Evolutionary conservation across 2,888 invertebrate species (phyloP).

Genomic region (Kuschelorhynchus macadamiae): DNA sequence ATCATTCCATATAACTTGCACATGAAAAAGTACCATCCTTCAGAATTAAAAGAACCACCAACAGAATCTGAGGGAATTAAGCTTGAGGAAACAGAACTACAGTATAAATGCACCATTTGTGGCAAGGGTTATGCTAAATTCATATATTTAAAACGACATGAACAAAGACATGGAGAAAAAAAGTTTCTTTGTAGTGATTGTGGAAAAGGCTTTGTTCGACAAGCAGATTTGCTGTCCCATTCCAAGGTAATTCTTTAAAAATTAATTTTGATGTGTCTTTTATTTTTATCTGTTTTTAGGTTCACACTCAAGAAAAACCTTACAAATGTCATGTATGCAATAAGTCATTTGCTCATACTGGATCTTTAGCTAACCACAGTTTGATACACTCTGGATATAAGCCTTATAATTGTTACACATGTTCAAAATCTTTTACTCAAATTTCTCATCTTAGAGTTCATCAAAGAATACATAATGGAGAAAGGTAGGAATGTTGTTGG

Average conservation of each 20-base stretch:
- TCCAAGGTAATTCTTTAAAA: conserved; percentile 32
- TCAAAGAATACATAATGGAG: conserved; percentile 60
- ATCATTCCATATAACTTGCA: conserved; percentile 45
- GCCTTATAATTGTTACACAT: conserved; percentile 64
- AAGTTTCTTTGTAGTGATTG: conserved; percentile 55
- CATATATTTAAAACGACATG: conserved; percentile 49
- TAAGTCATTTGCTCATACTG: conserved; percentile 58
- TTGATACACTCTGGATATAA: conserved; percentile 59
- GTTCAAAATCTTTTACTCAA: conserved; percentile 63
- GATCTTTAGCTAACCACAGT: conserved; percentile 57
- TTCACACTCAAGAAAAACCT: conserved; percentile 61
- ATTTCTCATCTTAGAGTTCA: conserved; percentile 61
- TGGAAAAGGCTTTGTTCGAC: conserved; percentile 56
- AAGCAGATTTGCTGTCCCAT: conserved; percentile 55
- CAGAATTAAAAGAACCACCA: conserved; percentile 3
- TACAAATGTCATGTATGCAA: conserved; percentile 57
- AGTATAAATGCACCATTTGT: conserved; percentile 44
- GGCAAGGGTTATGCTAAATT: conserved; percentile 26
- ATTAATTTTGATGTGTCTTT: background rate
- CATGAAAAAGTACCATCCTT: conserved; percentile 45
- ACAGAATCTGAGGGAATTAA: background rate
- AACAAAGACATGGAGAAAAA: conserved; percentile 54
- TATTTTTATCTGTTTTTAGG: conserved; percentile 12
- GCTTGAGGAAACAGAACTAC: background rate
- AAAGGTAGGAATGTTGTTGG: conserved; percentile 57